These are phyloP conservation scores for Autographa pulchrina DNA, from an alignment of 2,888 invertebrate genomes.

Conservation along the genomic window DNA sequence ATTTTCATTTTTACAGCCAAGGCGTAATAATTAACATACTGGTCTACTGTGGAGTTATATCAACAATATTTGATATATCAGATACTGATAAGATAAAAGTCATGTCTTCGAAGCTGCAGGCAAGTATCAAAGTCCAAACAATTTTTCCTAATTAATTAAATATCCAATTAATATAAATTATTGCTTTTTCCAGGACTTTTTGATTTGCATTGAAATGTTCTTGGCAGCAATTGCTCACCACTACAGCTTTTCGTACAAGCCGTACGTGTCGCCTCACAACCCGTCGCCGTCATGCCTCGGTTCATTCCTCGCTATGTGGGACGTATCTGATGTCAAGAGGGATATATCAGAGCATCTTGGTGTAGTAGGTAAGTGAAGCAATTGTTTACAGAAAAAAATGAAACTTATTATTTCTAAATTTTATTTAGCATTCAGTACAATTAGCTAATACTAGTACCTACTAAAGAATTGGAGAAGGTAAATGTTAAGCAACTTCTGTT, in stretches of 20 bases:
- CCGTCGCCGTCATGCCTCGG: conserved; percentile 91
- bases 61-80: conserved; percentile 92
- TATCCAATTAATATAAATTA: neutral
- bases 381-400: too few species aligned
- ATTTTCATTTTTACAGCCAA: conserved; percentile 91
- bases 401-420: too few species aligned
- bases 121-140: conserved; percentile 66
- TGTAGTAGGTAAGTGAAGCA: conserved; percentile 92
- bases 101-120: conserved; percentile 95
- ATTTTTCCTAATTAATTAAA: too few species aligned
- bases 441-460: too few species aligned
- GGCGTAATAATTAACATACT: conserved; percentile 96
- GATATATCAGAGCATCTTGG: conserved; percentile 98
- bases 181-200: conserved; percentile 97
- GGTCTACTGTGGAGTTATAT: conserved; percentile 95
- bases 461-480: too few species aligned
- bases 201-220: conserved; percentile 99
- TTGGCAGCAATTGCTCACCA: conserved; percentile 98
- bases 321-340: conserved; percentile 97
- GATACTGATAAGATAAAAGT: conserved; percentile 92
- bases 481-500: too few species aligned
- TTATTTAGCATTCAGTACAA: too few species aligned
- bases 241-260: conserved; percentile 98
- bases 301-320: conserved; percentile 97
- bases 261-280: conserved; percentile 90